Percentiles rank a stretch among this genome's conserved stretches.
Evolutionary conservation across 2,888 invertebrate species (phyloP).

Genomic region (Leuctra nigra): DNA sequence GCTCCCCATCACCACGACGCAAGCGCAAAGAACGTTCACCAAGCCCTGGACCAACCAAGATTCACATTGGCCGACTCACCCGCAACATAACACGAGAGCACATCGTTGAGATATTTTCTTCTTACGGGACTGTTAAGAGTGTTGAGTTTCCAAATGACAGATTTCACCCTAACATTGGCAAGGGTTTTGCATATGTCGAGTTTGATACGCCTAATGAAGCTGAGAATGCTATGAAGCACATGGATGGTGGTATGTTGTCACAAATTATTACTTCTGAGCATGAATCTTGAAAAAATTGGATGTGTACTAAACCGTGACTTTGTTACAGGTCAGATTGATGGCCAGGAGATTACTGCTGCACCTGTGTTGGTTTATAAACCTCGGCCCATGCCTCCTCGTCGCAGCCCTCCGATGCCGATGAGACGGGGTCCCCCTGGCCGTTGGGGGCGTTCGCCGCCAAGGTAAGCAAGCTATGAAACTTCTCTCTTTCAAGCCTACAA

Average conservation of each 20-base stretch:
- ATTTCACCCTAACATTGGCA: constrained; percentile 78
- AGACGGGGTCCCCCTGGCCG: constrained; percentile 29
- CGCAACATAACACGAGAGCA: constrained; percentile 90
- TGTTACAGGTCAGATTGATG: constrained; percentile 81
- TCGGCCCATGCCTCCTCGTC: constrained; percentile 43
- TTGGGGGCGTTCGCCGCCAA: constrained; percentile 33
- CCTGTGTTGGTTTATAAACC: constrained; percentile 81
- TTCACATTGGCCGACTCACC: constrained; percentile 89
- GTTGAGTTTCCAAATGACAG: constrained; percentile 89
- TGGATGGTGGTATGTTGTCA: constrained; percentile 82
- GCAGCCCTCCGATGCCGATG: constrained; percentile 38
- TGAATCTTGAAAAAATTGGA: neutral
- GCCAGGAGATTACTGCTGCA: constrained; percentile 91
- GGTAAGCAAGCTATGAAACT: constrained; percentile 24
- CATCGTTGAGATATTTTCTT: constrained; percentile 84
- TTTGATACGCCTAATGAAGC: constrained; percentile 91
- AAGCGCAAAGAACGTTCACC: constrained; percentile 77
- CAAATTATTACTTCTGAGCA: neutral
- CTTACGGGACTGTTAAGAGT: constrained; percentile 76
- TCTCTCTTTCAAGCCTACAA: too few species aligned
- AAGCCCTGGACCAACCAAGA: constrained; percentile 84
- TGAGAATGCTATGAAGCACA: constrained; percentile 97
- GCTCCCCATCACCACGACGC: constrained; percentile 56
- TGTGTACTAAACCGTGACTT: neutral
- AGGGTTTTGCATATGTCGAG: constrained; percentile 94